These are phyloP conservation scores for Drosophila suzukii DNA, from an alignment of 1,140 invertebrate species.

Conservation along the genomic window DNA sequence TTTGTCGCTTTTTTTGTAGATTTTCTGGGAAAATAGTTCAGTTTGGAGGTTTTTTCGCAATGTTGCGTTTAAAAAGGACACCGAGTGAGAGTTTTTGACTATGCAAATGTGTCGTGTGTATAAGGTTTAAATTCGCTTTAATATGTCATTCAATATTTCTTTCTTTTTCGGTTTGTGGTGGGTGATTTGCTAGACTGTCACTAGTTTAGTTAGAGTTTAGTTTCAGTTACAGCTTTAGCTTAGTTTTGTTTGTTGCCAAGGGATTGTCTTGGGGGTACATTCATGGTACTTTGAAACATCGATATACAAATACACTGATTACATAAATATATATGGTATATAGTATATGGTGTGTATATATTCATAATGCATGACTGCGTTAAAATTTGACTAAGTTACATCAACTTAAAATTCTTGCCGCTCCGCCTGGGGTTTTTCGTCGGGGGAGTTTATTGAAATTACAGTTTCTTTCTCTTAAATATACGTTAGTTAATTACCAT, in stretches of 20 bases:
- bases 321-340: slow-evolving; percentile 63
- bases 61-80: slow-evolving; percentile 66
- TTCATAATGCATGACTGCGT: slow-evolving; percentile 20
- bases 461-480: slow-evolving; percentile 80
- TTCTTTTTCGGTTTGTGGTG: slow-evolving; percentile 38
- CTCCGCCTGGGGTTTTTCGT: slow-evolving; percentile 28
- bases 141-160: slow-evolving; percentile 23
- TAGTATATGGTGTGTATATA: slow-evolving; percentile 24
- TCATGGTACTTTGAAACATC: slow-evolving; percentile 66
- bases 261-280: slow-evolving; percentile 76
- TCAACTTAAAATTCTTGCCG: slow-evolving; percentile 63
- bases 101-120: slow-evolving; percentile 65
- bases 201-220: slow-evolving; percentile 37
- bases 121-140: slow-evolving; percentile 67
- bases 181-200: slow-evolving; percentile 40
- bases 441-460: slow-evolving; percentile 81
- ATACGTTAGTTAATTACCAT: slow-evolving; percentile 69
- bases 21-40: slow-evolving; percentile 72
- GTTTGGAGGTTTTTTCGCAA: slow-evolving; percentile 51
- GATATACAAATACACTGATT: slow-evolving; percentile 76
- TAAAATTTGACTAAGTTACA: slow-evolving; percentile 66
- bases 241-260: slow-evolving; percentile 64
- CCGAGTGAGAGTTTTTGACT: slow-evolving; percentile 74
- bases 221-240: slow-evolving; percentile 44
- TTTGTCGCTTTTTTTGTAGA: slow-evolving; percentile 46